Conservation (phyloP, 2,888 invertebrate species). For the Julus scanicus region DNA sequence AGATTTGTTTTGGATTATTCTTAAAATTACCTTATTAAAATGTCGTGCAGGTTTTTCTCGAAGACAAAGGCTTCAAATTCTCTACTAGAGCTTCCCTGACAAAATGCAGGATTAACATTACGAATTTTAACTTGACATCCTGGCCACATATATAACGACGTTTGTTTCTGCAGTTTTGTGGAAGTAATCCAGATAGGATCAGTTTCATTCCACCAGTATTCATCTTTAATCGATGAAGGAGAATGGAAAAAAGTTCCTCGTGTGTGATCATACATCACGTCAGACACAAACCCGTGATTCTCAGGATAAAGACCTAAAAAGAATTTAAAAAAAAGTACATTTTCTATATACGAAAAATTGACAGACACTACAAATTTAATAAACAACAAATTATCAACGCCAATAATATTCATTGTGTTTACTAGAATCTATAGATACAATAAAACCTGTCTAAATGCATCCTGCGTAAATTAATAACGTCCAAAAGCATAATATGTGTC, state of each 20-base stretch:
- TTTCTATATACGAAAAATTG: not conserved
- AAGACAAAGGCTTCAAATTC: not conserved
- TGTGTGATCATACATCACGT: constrained; percentile 57
- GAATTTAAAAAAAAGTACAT: not conserved
- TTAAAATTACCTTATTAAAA: constrained; percentile 24
- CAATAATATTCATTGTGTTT: no score
- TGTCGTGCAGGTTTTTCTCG: constrained; percentile 2
- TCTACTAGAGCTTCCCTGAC: constrained; percentile 48
- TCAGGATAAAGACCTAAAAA: constrained; percentile 56
- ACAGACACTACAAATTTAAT: no score
- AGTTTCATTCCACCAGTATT: constrained; percentile 64
- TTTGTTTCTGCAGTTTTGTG: constrained; percentile 58
- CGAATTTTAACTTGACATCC: constrained; percentile 59
- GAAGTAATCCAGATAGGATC: constrained; percentile 64
- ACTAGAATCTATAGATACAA: no score
- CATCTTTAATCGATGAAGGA: constrained; percentile 53
- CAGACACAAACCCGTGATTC: constrained; percentile 55
- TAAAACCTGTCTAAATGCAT: no score
- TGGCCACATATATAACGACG: constrained; percentile 59
- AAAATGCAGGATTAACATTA: constrained; percentile 59
- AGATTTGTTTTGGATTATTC: no score
- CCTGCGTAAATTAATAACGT: no score
- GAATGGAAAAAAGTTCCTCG: constrained; percentile 40
- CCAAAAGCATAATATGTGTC: no score
- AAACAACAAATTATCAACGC: no score